A percentile compares a stretch with the other conserved stretches of the same genome.
Conservation (phyloP, 92 coral and sea anemone species). For the Epizoanthus rinbou region DNA sequence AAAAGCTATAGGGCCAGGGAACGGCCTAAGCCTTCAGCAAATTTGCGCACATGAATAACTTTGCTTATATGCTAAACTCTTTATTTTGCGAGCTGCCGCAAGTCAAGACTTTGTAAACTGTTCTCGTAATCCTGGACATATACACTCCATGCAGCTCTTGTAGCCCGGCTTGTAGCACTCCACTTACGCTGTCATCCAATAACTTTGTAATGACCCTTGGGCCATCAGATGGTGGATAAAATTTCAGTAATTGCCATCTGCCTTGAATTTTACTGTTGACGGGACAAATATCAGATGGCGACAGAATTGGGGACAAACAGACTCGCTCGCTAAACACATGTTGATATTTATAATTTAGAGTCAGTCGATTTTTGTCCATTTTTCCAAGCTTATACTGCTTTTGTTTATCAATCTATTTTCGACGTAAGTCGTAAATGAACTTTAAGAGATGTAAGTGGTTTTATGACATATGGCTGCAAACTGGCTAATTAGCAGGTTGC, state of each 20-base stretch:
- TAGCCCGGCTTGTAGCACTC: conserved; percentile 22
- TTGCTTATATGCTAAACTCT: neutral
- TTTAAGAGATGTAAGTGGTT: neutral
- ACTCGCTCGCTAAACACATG: conserved; percentile 38
- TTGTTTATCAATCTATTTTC: neutral
- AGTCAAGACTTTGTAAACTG: neutral
- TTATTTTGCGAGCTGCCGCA: neutral
- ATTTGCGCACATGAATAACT: neutral
- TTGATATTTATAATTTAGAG: neutral
- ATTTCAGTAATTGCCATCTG: conserved; percentile 40
- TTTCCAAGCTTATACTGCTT: neutral
- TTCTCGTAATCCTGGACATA: neutral
- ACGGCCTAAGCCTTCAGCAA: neutral
- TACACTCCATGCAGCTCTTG: neutral
- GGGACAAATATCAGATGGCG: conserved; percentile 27
- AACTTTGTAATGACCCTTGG: conserved; percentile 5
- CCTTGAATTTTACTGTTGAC: conserved; percentile 26
- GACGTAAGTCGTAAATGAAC: neutral
- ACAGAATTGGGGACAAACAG: neutral
- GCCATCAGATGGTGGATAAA: conserved; percentile 24
- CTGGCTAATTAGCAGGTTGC: neutral
- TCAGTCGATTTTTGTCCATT: neutral
- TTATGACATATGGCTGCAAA: conserved; percentile 23
- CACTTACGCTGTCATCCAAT: neutral
- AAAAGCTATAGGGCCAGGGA: neutral